Evolutionary conservation across 2,888 invertebrate genomes (phyloP), one percentile per base, ranked within the genome.

Genomic region (Agriopis marginaria): DNA sequence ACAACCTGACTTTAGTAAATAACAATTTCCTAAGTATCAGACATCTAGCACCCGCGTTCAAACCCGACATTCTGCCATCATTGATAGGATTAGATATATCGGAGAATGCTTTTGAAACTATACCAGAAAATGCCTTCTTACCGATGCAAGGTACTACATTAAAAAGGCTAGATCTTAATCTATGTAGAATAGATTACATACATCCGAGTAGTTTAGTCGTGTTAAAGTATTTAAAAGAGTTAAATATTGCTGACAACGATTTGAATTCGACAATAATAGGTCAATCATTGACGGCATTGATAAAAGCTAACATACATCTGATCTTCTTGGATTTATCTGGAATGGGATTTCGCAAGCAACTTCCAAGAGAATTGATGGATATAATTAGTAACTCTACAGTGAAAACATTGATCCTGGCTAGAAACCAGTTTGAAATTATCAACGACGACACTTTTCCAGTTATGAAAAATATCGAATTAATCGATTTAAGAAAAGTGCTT

Each of bases 371-470:
- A 5, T 78, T 96, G 7, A 82, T 96, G 77, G 82, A 92, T 67
- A 86, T 93, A 0, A 92, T 96, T 60, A 94, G 95, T 7, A 84
- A 89, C 14, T 92, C 95, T 0, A 94, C 93, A 3, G 90, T 96
- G 51, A 91, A 87, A 42, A 84, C 86, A 58, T 82, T 96, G 54
- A 88, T 87, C 63, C 79, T 96, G 51, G 88, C 94, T 0, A 84
- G 91, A 61, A 96, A 96, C 79, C 95, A 95, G 75, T 95, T 96
- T 77, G 95, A 95, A 85, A 81, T 90, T 1, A 89, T 96, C 8
- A 78, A 80, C 11, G 88, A 92, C 10, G 86, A 92, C n/a, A 83
- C 87, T 5, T 96, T 96, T 79, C 95, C 95, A 1, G 67, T 64
- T 53, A 96, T 96, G 95, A 84, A 89, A 0, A 94, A 95, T 70